phyloP scores from a whole-genome alignment of 1,140 invertebrate genomes.

The Cataglyphis hispanica region DNA sequence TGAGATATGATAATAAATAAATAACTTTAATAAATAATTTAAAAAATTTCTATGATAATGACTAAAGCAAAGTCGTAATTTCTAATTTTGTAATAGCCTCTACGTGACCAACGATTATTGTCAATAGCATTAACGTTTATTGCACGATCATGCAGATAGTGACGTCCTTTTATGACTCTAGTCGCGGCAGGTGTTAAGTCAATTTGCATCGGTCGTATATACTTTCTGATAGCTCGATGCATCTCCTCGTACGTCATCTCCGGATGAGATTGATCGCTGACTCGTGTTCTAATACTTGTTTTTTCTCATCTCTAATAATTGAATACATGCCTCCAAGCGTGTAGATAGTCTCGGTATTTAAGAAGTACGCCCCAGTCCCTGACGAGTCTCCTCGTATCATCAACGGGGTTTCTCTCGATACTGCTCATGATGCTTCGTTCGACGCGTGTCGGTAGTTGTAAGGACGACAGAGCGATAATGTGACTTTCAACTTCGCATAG shows the following conservation, averaged over 20 bases:
- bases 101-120: slow-evolving; percentile 54
- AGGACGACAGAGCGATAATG: slow-evolving; percentile 74
- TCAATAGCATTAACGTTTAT: slow-evolving; percentile 23
- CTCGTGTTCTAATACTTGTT: background rate
- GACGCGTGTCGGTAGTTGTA: slow-evolving; percentile 78
- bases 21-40: slow-evolving; percentile 66
- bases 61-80: background rate
- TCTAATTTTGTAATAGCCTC: slow-evolving; percentile 17
- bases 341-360: slow-evolving; percentile 85
- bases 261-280: background rate
- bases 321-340: slow-evolving; percentile 84
- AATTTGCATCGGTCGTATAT: slow-evolving; percentile 34
- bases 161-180: background rate
- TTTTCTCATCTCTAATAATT: slow-evolving; percentile 63
- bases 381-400: slow-evolving; percentile 82
- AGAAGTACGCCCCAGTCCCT: slow-evolving; percentile 85
- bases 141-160: slow-evolving; percentile 11
- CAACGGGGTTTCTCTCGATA: slow-evolving; percentile 80
- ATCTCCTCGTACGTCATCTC: background rate
- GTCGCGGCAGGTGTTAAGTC: slow-evolving; percentile 37
- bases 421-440: slow-evolving; percentile 82
- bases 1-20: slow-evolving; percentile 63
- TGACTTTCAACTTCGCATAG: slow-evolving; percentile 85
- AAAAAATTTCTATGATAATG: background rate
- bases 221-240: background rate